Conservation (phyloP, 2,797 vertebrate species). For the Pseudocheirus occidentalis region DNA sequence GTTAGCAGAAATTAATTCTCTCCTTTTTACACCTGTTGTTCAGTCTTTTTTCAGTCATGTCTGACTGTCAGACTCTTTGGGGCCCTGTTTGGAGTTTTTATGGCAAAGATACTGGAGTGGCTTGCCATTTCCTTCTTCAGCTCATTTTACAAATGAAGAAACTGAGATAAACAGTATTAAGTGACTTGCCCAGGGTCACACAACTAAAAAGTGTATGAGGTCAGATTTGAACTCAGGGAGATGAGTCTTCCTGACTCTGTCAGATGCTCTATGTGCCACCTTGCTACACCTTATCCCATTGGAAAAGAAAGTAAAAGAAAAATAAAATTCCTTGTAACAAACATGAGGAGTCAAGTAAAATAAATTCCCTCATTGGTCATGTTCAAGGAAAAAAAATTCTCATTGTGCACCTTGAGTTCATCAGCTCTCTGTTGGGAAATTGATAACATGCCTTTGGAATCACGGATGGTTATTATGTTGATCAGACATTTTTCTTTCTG, state of each 20-base stretch:
- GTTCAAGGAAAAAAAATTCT: neutral
- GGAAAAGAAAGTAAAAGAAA: neutral
- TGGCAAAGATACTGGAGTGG: neutral
- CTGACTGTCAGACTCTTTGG: neutral
- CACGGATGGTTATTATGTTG: neutral
- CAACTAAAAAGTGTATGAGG: neutral
- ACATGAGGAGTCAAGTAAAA: neutral
- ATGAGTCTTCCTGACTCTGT: neutral
- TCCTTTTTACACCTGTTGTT: neutral
- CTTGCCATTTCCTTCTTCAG: neutral
- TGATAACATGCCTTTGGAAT: neutral
- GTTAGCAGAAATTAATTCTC: neutral
- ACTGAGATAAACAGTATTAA: too few species aligned
- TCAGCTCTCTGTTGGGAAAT: neutral
- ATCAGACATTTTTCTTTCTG: neutral
- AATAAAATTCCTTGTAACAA: neutral
- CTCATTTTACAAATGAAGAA: too few species aligned
- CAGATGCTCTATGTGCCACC: neutral
- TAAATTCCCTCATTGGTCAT: neutral
- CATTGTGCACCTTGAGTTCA: neutral
- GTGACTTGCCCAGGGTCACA: too few species aligned
- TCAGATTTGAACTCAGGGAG: neutral
- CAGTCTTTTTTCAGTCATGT: neutral
- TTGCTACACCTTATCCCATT: neutral
- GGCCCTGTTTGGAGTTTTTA: neutral